These are phyloP conservation scores for Equus quagga DNA, from an alignment of 2,113 vertebrate genomes.

Conservation along the genomic window DNA sequence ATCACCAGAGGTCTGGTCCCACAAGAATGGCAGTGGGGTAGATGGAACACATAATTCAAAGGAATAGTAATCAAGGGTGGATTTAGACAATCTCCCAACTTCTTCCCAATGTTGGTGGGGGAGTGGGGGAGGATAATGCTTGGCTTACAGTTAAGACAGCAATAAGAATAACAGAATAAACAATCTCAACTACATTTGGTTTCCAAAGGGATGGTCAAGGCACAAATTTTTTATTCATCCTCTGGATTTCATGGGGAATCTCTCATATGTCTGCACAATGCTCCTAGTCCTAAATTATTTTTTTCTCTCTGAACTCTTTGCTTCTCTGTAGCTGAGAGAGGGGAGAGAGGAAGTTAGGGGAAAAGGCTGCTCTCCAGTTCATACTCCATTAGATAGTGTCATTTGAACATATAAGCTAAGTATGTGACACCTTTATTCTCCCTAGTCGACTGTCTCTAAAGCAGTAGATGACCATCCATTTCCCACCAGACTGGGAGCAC, in stretches of 20 bases:
- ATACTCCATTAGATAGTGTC: background rate
- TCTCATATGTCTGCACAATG: background rate
- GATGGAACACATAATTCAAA: background rate
- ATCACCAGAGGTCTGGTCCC: background rate
- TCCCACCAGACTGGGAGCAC: background rate
- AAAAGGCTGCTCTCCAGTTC: background rate
- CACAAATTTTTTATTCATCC: background rate
- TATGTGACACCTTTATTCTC: background rate
- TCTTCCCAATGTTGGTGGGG: background rate
- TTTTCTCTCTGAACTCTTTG: background rate
- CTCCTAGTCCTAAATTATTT: background rate
- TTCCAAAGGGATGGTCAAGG: background rate
- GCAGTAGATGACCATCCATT: background rate
- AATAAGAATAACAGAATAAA: conserved; percentile 10
- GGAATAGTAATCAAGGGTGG: background rate
- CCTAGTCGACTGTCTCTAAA: background rate
- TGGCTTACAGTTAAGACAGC: background rate
- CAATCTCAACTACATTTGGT: background rate
- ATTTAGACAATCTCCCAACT: background rate
- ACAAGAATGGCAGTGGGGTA: background rate
- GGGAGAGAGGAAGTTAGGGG: background rate
- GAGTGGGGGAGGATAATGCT: background rate
- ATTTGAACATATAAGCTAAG: background rate
- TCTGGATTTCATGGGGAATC: background rate
- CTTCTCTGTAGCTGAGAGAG: background rate